Conservation (phyloP, 2,888 invertebrate species). For the Seladonia tumulorum region DNA sequence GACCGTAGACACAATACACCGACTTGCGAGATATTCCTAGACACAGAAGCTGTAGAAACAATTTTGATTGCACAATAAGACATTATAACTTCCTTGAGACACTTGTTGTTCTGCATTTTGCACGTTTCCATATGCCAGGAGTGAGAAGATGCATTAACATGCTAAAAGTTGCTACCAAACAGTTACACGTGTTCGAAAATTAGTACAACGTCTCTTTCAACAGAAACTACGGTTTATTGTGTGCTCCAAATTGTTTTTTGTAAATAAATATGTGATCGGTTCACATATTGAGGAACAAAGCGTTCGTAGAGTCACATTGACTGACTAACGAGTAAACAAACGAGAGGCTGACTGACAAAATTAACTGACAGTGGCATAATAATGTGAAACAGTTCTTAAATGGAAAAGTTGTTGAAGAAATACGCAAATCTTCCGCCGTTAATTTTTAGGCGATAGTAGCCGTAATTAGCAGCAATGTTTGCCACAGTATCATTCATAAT, state of each 20-base stretch:
- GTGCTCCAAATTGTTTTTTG: neutral
- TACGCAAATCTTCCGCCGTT: neutral
- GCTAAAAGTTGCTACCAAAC: neutral
- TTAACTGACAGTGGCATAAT: neutral
- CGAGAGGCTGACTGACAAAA: neutral
- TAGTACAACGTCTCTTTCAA: neutral
- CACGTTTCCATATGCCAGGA: neutral
- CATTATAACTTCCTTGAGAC: neutral
- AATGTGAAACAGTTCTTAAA: neutral
- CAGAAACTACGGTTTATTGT: neutral
- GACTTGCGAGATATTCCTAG: neutral
- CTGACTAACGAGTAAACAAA: neutral
- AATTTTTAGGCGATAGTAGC: neutral
- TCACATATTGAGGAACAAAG: neutral
- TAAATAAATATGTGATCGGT: neutral
- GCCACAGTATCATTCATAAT: neutral
- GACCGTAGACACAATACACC: neutral
- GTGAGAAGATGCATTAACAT: neutral
- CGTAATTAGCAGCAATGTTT: neutral
- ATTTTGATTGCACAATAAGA: neutral
- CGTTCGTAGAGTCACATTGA: neutral
- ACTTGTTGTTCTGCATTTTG: neutral
- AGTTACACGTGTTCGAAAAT: neutral
- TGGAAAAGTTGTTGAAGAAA: neutral
- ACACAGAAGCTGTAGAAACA: neutral